These are phyloP conservation scores for Boulengeromyrus knoepffleri DNA, from an alignment of 2,113 vertebrate genomes.

Conservation along the genomic window DNA sequence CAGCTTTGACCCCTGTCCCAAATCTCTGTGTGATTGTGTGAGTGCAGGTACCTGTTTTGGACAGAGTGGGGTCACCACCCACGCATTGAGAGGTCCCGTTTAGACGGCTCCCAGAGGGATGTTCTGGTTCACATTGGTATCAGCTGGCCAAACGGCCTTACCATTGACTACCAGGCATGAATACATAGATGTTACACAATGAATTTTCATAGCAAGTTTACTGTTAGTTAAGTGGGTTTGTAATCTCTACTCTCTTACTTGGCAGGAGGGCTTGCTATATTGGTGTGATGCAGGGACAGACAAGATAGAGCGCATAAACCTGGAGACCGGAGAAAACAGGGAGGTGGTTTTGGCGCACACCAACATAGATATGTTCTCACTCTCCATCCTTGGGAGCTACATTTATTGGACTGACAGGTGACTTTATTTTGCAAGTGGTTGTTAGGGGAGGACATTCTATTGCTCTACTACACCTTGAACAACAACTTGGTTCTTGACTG, in stretches of 20 bases:
- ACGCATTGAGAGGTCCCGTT: constrained; percentile 81
- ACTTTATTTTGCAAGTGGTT: neutral
- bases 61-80: constrained; percentile 97
- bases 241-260: neutral
- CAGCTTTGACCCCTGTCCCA: neutral
- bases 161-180: constrained; percentile 79
- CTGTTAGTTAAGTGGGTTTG: neutral
- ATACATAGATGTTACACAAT: neutral
- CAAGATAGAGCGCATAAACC: constrained; percentile 87
- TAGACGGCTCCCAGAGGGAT: constrained; percentile 79
- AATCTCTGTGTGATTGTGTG: constrained; percentile 11
- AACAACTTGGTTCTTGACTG: neutral
- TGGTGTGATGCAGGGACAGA: constrained; percentile 94
- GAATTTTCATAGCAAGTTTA: neutral
- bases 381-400: constrained; percentile 90
- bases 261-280: constrained; percentile 80
- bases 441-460: neutral
- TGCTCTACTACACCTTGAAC: neutral
- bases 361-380: constrained; percentile 99
- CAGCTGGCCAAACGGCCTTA: constrained; percentile 95
- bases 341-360: constrained; percentile 86
- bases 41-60: constrained; percentile 87
- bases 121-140: constrained; percentile 88
- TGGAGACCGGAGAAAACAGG: constrained; percentile 84
- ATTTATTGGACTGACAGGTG: constrained; percentile 97